Evolutionary conservation across 2,888 invertebrate genomes (phyloP), one percentile per base, ranked within the genome.

Genomic region (Pocota personata): DNA sequence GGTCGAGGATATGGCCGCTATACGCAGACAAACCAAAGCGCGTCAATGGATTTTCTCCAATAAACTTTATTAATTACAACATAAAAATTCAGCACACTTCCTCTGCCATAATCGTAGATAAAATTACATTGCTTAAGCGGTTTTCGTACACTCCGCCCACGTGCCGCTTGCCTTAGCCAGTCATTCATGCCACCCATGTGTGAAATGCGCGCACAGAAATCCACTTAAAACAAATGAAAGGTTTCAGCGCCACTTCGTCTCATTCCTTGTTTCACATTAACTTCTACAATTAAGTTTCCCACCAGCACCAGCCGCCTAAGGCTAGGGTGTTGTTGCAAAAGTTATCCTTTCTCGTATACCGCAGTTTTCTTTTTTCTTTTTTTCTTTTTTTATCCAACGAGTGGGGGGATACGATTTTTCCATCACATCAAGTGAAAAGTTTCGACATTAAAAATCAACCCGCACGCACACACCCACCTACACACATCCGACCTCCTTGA

Each of bases 21-120:
- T 19, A 32, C 40, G 52, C 58, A 55, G 30, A 12, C 52, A 62
- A 46, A 58, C 16, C 57, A 77, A 69, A 43, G 46, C 69, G 43
- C 27, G 40, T 60, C 62, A 78, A 57, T 48, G 73, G 30, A 64
- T 71, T 52, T 27, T 57, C 64, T 35, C 64, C 72, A 79, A 79
- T 79, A 79, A 84, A 84, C 83, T 84, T 79, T 79, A 84, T 79
- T 84, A 84, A 84, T 84, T 75, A 79, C 79, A 62, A 64, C 69
- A 79, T 84, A 69, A 84, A 84, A 84, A 84, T 84, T 79, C 83
- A 84, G 75, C 73, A 69, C 83, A 83, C 69, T 79, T 75, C 72
- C 75, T 64, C 57, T 4, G 58, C 79, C 69, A 84, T 79, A 75
- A 79, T 84, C 79, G 69, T 79, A 84, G 83, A 84, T 75, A 84